phyloP scores from a whole-genome alignment of 1,140 invertebrate genomes.

The Trichogramma pretiosum region DNA sequence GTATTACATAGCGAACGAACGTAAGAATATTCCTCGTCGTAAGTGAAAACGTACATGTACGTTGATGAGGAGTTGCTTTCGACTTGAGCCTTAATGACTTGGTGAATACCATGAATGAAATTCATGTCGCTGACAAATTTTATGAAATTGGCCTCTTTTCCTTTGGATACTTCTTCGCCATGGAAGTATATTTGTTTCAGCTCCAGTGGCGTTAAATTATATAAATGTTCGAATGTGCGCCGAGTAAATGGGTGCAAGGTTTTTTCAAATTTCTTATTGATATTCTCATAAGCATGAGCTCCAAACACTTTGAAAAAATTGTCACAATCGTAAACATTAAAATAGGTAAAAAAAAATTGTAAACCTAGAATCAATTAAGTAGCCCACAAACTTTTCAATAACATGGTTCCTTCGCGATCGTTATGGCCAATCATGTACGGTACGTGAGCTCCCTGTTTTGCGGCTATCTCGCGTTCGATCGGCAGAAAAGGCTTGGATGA shows the following conservation, averaged over 20 bases:
- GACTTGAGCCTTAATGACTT: conserved; percentile 1
- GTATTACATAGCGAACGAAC: background rate
- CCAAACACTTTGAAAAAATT: background rate
- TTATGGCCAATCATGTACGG: conserved; percentile 10
- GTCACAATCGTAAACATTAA: background rate
- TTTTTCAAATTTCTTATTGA: background rate
- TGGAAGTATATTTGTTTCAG: background rate
- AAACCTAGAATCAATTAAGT: background rate
- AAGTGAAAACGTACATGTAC: conserved; percentile 8
- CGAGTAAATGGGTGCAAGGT: background rate
- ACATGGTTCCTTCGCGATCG: conserved; percentile 4
- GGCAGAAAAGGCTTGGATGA: conserved; percentile 7
- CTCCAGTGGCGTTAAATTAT: background rate
- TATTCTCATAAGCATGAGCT: background rate
- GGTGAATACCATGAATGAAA: conserved; percentile 1
- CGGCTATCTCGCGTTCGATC: background rate
- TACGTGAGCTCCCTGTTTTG: conserved; percentile 1
- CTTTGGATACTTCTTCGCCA: conserved; percentile 1
- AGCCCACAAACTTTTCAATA: background rate
- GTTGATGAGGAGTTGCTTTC: background rate
- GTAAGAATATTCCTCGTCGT: background rate
- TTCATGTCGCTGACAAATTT: background rate
- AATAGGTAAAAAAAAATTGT: background rate
- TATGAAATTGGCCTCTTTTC: background rate
- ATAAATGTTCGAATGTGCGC: background rate